These are phyloP conservation scores for Thoracochromis brauschi DNA, from an alignment of 2,113 vertebrate genomes.

Conservation along the genomic window DNA sequence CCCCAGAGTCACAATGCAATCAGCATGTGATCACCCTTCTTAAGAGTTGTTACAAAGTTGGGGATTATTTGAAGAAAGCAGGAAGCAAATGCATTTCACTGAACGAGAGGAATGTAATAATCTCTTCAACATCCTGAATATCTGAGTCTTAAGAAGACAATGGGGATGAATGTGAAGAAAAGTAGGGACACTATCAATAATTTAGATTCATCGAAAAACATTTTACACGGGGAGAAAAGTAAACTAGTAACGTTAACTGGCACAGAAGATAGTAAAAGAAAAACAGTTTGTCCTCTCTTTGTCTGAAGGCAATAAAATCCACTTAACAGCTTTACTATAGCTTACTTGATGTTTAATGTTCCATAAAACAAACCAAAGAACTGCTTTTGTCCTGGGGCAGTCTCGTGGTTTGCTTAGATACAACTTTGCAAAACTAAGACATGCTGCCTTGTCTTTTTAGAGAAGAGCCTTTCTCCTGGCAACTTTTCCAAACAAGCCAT, in stretches of 20 bases:
- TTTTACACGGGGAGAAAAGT: not conserved
- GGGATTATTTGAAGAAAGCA: constrained; percentile 47
- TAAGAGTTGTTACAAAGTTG: constrained; percentile 22
- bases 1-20: constrained; percentile 23
- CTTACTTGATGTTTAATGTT: not conserved
- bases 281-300: not conserved
- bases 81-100: constrained; percentile 38
- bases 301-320: not conserved
- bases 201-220: not conserved
- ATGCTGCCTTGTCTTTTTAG: not conserved
- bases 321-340: not conserved
- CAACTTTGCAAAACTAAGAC: not conserved
- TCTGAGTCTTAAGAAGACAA: not conserved
- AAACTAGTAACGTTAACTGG: not conserved
- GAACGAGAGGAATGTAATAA: constrained; percentile 57
- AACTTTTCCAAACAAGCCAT: not conserved
- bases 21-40: constrained; percentile 45
- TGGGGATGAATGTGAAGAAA: not conserved
- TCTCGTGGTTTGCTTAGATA: fast-evolving
- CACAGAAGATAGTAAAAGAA: not conserved
- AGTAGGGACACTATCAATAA: not conserved
- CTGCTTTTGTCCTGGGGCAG: not conserved
- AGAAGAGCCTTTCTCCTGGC: fast-evolving
- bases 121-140: constrained; percentile 32
- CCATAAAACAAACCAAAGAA: not conserved